Evolutionary conservation across 2,888 invertebrate genomes (phyloP), one percentile per base, ranked within the genome.

Genomic region (Apeira syringaria): DNA sequence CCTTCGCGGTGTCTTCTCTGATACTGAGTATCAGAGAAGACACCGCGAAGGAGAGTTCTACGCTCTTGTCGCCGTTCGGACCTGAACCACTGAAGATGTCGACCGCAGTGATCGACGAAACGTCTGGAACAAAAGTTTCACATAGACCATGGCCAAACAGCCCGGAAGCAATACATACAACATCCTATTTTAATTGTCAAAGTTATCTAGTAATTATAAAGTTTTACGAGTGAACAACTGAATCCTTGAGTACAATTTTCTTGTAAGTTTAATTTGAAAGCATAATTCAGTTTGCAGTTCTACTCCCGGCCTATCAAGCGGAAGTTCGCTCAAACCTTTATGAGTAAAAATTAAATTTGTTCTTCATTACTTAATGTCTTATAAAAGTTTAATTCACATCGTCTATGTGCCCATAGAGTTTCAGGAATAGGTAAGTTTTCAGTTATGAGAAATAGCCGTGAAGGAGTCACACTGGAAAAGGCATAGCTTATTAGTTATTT

Each of bases 321-420:
- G 60, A 60, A 63, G 52, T 54, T 59, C 56, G 59, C 54, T 59
- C 63, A 61, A 61, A 67, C 69, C 68, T 70, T 57, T 64, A 59
- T 56, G 57, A 68, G 64, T 61, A 66, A 68, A 70, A 69, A 66
- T 69, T 69, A 54, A 67, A 69, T 70, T 70, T 61, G 40, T 47
- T 53, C 50, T 59, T 62, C 62, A 54, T 59, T 59, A 54, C 48
- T 49, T 65, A 64, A 70, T 66, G 66, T 60, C 56, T 64, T 57
- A 56, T 62, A 52, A 64, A 66, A 68, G 61, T 65, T 63, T 53
- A 56, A 50, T 68, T 38, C 30, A 51, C 43, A 47, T 32, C 22
- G 30, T 36, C 25, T 42, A 32, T 27, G 39, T 22, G 8, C 17
- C n/a, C n/a, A n/a, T n/a, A n/a, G 39, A 46, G 39, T 46, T 48